phyloP scores from a whole-genome alignment of 92 coral and sea anemone genomes.

The Palythoa grandiflora region DNA sequence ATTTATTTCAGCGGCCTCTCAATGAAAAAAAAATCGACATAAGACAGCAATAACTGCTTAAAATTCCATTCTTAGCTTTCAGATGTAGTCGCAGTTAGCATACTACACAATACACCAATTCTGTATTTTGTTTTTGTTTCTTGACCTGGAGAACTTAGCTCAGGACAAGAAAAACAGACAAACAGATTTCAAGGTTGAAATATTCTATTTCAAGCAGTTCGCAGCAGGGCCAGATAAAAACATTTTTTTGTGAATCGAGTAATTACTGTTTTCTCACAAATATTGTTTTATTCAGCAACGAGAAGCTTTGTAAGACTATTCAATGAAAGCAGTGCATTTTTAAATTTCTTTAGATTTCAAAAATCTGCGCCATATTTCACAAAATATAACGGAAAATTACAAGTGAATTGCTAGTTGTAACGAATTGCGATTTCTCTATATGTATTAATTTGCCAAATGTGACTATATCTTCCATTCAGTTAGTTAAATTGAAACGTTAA shows the following conservation, averaged over 20 bases:
- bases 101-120: too few species aligned
- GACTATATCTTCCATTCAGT: neutral
- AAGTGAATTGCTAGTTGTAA: neutral
- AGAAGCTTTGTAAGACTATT: neutral
- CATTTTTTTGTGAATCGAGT: neutral
- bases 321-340: neutral
- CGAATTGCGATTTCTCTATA: neutral
- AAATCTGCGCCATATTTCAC: neutral
- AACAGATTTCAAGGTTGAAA: neutral
- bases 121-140: too few species aligned
- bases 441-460: neutral
- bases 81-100: neutral
- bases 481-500: neutral
- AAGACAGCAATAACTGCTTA: neutral
- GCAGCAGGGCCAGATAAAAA: neutral
- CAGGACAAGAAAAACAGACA: neutral
- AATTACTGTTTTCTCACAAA: neutral
- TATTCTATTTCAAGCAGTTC: neutral
- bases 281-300: neutral
- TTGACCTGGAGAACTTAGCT: neutral
- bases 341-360: neutral
- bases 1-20: constrained; percentile 1
- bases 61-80: neutral
- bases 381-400: neutral
- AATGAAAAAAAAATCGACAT: neutral